These are phyloP conservation scores for Apostichopus californicus DNA, from an alignment of 35 echinoderm and acorn worm genomes.

Conservation along the genomic window DNA sequence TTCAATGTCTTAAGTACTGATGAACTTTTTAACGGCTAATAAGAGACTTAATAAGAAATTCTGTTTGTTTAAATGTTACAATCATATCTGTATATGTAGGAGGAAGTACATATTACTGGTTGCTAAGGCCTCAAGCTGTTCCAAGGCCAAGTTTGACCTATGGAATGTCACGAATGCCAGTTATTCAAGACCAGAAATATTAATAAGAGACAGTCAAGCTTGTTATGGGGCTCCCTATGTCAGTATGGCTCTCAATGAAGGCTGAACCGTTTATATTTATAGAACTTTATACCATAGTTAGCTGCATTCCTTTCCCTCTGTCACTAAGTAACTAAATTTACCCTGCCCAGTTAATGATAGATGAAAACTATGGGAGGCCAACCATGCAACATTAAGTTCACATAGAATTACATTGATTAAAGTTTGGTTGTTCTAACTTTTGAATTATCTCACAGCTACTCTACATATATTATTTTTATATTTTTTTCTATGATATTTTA, in stretches of 20 bases:
- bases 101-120: background rate
- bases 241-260: background rate
- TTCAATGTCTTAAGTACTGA: no score
- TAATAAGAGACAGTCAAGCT: background rate
- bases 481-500: no score
- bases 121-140: background rate
- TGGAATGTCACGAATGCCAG: constrained; percentile 56
- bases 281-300: constrained; percentile 34
- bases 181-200: constrained; percentile 3
- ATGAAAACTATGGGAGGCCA: background rate
- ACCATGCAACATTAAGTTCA: background rate
- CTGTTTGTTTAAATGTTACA: no score
- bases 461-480: no score
- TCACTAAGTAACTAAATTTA: background rate
- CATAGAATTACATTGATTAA: no score
- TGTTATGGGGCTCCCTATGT: background rate
- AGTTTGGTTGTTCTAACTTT: no score
- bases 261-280: background rate
- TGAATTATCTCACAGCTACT: no score
- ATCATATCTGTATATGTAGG: no score
- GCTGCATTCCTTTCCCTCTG: background rate
- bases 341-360: background rate
- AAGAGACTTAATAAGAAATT: no score
- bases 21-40: no score
- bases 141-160: constrained; percentile 31